Conservation (phyloP, 2,888 invertebrate species). For the Eupithecia vulgata region DNA sequence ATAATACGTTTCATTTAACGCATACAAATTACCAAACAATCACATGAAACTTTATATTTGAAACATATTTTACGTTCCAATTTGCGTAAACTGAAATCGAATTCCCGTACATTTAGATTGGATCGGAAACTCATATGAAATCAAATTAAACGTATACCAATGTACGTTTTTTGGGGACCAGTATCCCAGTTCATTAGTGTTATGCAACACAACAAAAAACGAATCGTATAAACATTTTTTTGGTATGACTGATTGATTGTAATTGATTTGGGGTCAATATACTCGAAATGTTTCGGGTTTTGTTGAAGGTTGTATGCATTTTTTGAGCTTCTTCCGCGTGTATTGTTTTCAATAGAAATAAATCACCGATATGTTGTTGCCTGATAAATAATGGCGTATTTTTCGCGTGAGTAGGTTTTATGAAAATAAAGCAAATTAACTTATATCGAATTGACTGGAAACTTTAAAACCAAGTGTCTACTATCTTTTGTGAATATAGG, state of each 20-base stretch:
- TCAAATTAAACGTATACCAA: constrained; percentile 19
- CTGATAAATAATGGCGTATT: not conserved
- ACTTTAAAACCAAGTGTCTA: no score
- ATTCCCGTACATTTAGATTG: constrained; percentile 17
- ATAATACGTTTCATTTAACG: not conserved
- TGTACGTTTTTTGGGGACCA: constrained; percentile 16
- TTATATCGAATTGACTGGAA: no score
- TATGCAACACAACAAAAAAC: constrained; percentile 43
- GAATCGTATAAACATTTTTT: constrained; percentile 38
- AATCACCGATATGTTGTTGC: not conserved
- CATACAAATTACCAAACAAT: not conserved
- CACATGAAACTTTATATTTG: not conserved
- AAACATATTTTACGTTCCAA: constrained; percentile 10
- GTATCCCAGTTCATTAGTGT: constrained; percentile 44
- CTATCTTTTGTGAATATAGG: no score
- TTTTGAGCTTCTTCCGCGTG: constrained; percentile 6
- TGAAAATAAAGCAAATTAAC: not conserved
- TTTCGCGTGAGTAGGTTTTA: not conserved
- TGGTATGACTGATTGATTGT: constrained; percentile 43
- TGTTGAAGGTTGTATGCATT: constrained; percentile 28
- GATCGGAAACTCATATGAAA: constrained; percentile 13
- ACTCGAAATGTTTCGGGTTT: constrained; percentile 33
- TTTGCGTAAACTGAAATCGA: constrained; percentile 9
- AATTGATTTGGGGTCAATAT: constrained; percentile 42
- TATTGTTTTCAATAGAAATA: not conserved